phyloP scores from a whole-genome alignment of 2,888 invertebrate genomes.

The Blastobasis adustella region DNA sequence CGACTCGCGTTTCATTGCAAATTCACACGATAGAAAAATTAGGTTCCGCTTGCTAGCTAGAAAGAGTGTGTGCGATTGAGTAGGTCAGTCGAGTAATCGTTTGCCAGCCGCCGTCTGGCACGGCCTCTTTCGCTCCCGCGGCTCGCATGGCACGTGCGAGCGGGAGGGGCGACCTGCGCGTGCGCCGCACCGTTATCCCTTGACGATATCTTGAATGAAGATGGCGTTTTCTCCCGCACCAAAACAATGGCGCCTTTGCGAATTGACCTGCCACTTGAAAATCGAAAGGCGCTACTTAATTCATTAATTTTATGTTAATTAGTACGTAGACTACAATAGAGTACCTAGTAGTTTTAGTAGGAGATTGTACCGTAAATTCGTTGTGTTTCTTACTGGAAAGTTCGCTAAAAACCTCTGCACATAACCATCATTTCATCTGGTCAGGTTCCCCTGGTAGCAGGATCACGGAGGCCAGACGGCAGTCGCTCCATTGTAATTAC shows the following conservation, averaged over 20 bases:
- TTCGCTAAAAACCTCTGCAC: too few species aligned
- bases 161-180: slow-evolving; percentile 36
- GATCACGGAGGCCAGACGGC: too few species aligned
- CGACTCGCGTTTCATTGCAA: slow-evolving; percentile 48
- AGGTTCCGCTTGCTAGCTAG: slow-evolving; percentile 72
- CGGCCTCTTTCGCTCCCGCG: slow-evolving; percentile 30
- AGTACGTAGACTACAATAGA: slow-evolving; percentile 11
- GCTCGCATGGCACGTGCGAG: slow-evolving; percentile 17
- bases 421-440: too few species aligned
- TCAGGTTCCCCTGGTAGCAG: too few species aligned
- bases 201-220: slow-evolving; percentile 73
- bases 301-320: slow-evolving; percentile 42
- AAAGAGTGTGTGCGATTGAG: slow-evolving; percentile 73
- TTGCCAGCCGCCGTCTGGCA: slow-evolving; percentile 53
- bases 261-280: slow-evolving; percentile 55
- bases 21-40: slow-evolving; percentile 69
- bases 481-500: too few species aligned
- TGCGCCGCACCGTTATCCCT: slow-evolving; percentile 70
- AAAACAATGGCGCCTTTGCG: slow-evolving; percentile 62
- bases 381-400: too few species aligned
- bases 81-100: slow-evolving; percentile 74
- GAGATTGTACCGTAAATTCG: too few species aligned
- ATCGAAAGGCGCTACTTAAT: slow-evolving; percentile 54
- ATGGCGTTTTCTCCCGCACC: slow-evolving; percentile 72
- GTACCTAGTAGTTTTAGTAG: too few species aligned